phyloP scores from a whole-genome alignment of 2,888 invertebrate genomes.

The Sinohyriopsis cumingii region DNA sequence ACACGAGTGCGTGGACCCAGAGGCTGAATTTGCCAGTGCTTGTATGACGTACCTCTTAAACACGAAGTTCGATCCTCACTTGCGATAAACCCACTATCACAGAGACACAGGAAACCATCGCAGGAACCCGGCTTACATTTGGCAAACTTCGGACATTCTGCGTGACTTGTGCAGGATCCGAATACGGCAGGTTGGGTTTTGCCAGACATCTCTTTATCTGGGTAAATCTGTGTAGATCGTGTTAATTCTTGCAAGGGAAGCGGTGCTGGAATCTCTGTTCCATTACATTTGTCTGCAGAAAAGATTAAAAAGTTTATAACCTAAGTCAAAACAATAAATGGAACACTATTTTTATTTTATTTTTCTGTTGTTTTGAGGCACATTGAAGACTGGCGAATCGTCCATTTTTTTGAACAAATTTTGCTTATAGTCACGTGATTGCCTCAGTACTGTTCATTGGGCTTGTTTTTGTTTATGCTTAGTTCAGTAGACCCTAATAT shows the following conservation, averaged over 20 bases:
- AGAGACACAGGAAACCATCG: conserved; percentile 44
- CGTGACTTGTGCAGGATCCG: conserved; percentile 29
- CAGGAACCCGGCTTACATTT: conserved; percentile 42
- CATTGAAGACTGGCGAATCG: no score
- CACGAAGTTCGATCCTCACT: conserved; percentile 33
- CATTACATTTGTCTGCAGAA: conserved; percentile 34
- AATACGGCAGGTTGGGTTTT: conserved; percentile 9
- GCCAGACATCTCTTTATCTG: neutral
- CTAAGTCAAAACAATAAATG: no score
- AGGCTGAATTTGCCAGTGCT: no score
- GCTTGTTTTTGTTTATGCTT: no score
- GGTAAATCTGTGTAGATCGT: no score
- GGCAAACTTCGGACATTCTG: conserved; percentile 41
- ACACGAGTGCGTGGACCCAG: no score
- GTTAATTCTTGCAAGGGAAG: neutral
- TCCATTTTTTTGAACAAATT: no score
- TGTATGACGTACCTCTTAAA: conserved; percentile 30
- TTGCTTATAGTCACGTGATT: no score
- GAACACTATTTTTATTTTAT: no score
- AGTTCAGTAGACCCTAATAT: no score
- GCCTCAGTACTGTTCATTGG: no score
- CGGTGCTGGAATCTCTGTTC: conserved; percentile 21
- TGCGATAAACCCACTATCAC: conserved; percentile 36
- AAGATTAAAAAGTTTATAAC: neutral
- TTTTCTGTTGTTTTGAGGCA: no score